Evolutionary conservation across 2,113 vertebrate species (phyloP).

Genomic region (Colaptes auratus): DNA sequence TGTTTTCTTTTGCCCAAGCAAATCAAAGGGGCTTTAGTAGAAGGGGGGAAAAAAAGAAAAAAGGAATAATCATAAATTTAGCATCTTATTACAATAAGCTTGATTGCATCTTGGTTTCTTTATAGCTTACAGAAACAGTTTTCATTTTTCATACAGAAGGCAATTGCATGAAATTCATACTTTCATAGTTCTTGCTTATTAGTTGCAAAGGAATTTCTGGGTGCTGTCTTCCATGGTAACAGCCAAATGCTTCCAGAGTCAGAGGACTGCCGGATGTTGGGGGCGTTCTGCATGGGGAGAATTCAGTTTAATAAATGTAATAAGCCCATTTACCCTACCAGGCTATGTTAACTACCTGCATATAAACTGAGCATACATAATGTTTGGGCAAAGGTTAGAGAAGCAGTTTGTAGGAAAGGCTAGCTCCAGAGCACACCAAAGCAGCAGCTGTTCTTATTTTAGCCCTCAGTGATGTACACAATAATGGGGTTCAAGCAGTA

Average conservation of each 20-base stretch:
- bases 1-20: not conserved
- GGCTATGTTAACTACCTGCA: constrained; percentile 39
- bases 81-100: constrained; percentile 35
- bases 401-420: constrained; percentile 22
- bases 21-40: not conserved
- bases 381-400: constrained; percentile 56
- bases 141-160: constrained; percentile 22
- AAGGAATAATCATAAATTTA: constrained; percentile 18
- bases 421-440: constrained; percentile 1
- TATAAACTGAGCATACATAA: constrained; percentile 23
- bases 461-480: constrained; percentile 36
- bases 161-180: constrained; percentile 23
- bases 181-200: constrained; percentile 38
- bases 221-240: constrained; percentile 35
- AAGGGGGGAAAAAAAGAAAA: not conserved
- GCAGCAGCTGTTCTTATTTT: constrained; percentile 36
- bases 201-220: constrained; percentile 31
- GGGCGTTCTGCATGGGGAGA: not conserved
- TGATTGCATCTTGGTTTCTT: constrained; percentile 46
- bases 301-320: constrained; percentile 46
- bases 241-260: constrained; percentile 25
- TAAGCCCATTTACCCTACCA: constrained; percentile 30
- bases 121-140: constrained; percentile 30
- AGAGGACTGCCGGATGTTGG: not conserved
- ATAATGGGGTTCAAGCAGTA: constrained; percentile 55